These are phyloP conservation scores for Papilio machaon DNA, from an alignment of 1,140 invertebrate genomes.

Conservation along the genomic window DNA sequence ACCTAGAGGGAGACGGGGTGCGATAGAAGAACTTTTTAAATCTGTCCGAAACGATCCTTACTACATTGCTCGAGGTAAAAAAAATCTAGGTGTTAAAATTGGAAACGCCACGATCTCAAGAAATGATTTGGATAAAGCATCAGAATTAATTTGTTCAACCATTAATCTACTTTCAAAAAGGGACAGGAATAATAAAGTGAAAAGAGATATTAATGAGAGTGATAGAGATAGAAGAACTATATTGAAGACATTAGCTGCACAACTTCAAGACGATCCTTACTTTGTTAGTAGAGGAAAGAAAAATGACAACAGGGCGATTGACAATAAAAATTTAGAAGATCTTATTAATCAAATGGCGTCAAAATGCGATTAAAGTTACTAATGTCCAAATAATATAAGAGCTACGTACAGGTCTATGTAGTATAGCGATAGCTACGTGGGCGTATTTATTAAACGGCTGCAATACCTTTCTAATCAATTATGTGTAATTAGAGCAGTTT, in stretches of 20 bases:
- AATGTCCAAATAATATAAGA: not conserved
- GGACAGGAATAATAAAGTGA: constrained; percentile 53
- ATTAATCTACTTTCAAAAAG: constrained; percentile 58
- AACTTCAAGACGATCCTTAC: constrained; percentile 75
- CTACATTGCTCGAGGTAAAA: constrained; percentile 76
- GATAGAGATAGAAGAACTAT: constrained; percentile 71
- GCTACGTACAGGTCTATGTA: constrained; percentile 16
- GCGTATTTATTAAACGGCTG: not conserved
- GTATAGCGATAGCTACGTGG: not conserved
- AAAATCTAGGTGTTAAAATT: constrained; percentile 48
- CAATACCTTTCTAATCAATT: not conserved
- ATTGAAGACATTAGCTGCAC: constrained; percentile 71
- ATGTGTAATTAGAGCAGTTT: constrained; percentile 1
- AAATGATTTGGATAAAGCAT: constrained; percentile 58
- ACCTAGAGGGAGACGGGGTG: constrained; percentile 64
- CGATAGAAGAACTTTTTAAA: constrained; percentile 72
- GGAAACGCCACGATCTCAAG: constrained; percentile 49
- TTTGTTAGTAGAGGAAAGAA: constrained; percentile 77
- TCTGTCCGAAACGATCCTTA: constrained; percentile 75
- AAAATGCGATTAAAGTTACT: constrained; percentile 58
- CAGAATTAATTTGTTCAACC: constrained; percentile 69
- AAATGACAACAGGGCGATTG: constrained; percentile 38
- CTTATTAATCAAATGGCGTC: constrained; percentile 61
- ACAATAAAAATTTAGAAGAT: constrained; percentile 52
- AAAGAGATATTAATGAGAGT: constrained; percentile 61